Evolutionary conservation across 2,113 vertebrate genomes (phyloP), one percentile per base, ranked within the genome.

Genomic region (Diphyllodes magnificus): DNA sequence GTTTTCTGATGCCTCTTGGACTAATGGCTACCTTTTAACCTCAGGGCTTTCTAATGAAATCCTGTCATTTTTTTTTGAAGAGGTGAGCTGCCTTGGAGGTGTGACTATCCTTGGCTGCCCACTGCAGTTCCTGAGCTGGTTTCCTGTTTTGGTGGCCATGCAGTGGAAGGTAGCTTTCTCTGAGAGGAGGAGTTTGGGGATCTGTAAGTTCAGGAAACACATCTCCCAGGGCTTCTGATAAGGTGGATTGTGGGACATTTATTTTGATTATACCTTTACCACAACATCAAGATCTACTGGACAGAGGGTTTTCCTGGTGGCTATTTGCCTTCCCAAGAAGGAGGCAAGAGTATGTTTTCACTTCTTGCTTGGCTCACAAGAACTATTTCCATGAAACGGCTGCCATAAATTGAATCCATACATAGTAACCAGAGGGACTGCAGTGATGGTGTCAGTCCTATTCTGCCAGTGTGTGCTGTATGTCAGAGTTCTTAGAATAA

Each of bases 401-500:
- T 66, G 78, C 69, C 27, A 73, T 27, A 50, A 69, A 61, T 35
- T 39, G 50, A 73, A 85, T 63, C 68, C 54, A n/a, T 85, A 45
- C 78, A 40, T 9, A 80, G 54, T 15, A 86, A 90, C 42, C 33
- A 88, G 39, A 70, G 37, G 42, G 39, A 54, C 30, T 1, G 2
- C 31, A 50, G 39, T 11, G 35, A 63, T 35, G 33, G 70, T 40
- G n/a, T 61, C 71, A 45, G 51, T 63, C 68, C 59, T 68, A 14
- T 27, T 40, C 63, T 59, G 42, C 61, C 50, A 85, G 39, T 1
- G 5, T 4, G 27, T 47, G 37, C 70, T 65, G 5, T 39, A 7
- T 73, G 35, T 53, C 75, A 91, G 59, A 88, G 31, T 76, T 75
- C 65, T 82, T 65, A 65, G 75, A 82, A 76, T 63, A 80, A 87